Evolutionary conservation across 2,797 vertebrate species (phyloP), one percentile per base, ranked within the genome.

Genomic region (Myotis myotis): DNA sequence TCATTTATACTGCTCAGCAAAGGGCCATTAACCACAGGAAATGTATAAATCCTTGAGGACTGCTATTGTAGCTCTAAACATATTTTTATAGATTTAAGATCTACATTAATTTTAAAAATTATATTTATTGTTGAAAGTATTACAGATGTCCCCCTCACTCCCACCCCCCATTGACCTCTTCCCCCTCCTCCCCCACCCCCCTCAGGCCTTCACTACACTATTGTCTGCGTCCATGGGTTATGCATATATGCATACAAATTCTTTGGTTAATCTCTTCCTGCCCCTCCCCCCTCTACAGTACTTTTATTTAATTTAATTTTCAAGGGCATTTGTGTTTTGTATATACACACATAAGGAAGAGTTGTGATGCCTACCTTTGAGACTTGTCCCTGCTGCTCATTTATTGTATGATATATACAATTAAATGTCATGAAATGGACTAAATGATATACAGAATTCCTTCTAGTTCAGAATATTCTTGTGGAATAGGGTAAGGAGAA

Each of bases 241-340:
- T 62, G 60, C 13, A 62, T 30, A 62, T 62, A 62, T 30, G 28
- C 60, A 62, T 62, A 62, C 12, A 62, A 62, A 62, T 30, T 30
- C 28, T 62, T 62, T 62, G 60, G 60, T 62, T 62, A 62, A 62
- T 28, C 60, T 62, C 28, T 62, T 62, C 12, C 60, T 62, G 28
- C 13, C 28, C 28, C 28, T 62, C 28, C 60, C 13, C 25, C 28
- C 12, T 62, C 12, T 62, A 62, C 60, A 30, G 15, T 30, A 15
- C 25, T 62, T 91, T 92, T 80, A 80, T 81, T 47, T 82, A 60
- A 60, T 86, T 95, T 95, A 30, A n/a, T 49, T 93, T 93, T 82
- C 36, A 89, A 75, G 60, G 44, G 3, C 17, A 87, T 72, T 62
- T 87, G 66, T 86, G 19, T 80, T 75, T 87, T 66, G 25, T 81